A percentile compares a stretch with the other conserved stretches of the same genome.
Conservation (phyloP, 2,888 invertebrate genomes). For the Hemaris fuciformis region DNA sequence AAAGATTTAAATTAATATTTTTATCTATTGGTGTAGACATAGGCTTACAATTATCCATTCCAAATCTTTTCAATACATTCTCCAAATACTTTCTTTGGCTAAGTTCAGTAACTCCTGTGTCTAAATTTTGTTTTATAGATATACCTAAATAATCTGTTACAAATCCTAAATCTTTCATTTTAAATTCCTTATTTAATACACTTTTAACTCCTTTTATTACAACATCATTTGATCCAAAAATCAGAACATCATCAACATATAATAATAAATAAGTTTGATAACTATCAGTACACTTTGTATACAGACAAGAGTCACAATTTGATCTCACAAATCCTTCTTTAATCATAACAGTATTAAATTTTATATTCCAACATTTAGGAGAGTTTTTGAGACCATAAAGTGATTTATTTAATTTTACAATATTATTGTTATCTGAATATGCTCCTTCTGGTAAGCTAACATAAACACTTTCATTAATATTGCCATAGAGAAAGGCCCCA, state of each 20-base stretch:
- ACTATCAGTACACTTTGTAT: too few species aligned
- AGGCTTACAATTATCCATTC: constrained; percentile 24
- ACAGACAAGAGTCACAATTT: too few species aligned
- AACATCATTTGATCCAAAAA: too few species aligned
- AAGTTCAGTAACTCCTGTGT: constrained; percentile 19
- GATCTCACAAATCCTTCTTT: constrained; percentile 9
- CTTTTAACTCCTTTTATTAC: neutral
- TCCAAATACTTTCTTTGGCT: constrained; percentile 23
- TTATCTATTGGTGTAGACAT: constrained; percentile 21
- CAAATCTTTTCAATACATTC: constrained; percentile 19
- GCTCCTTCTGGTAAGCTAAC: constrained; percentile 23
- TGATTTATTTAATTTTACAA: constrained; percentile 20
- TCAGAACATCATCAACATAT: too few species aligned
- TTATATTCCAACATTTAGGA: constrained; percentile 20
- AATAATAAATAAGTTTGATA: too few species aligned
- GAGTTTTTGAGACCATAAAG: constrained; percentile 21
- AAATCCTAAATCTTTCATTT: constrained; percentile 19
- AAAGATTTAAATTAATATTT: constrained; percentile 23
- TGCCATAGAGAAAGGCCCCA: constrained; percentile 28
- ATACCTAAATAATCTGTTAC: constrained; percentile 18
- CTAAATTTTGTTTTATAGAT: constrained; percentile 21
- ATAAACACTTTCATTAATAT: constrained; percentile 26
- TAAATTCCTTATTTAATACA: constrained; percentile 13
- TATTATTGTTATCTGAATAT: neutral
- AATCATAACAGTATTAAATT: constrained; percentile 15